A percentile compares a stretch with the other conserved stretches of the same genome.
phyloP scores from a whole-genome alignment of 2,888 invertebrate species.

The Trilocha varians region DNA sequence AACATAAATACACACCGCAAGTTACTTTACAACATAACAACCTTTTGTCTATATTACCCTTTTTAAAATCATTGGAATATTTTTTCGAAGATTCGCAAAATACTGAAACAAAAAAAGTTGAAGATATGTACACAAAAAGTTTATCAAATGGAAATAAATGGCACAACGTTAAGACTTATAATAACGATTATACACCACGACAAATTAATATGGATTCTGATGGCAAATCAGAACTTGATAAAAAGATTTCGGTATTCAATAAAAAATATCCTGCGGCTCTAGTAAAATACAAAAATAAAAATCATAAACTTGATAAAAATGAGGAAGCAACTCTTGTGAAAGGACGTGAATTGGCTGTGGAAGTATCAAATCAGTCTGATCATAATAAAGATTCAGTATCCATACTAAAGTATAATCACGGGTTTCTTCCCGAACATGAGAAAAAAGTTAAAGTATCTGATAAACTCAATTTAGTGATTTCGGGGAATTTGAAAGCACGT shows the following conservation, averaged over 20 bases:
- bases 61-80: slow-evolving; percentile 48
- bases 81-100: slow-evolving; percentile 25
- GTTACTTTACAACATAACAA: slow-evolving; percentile 25
- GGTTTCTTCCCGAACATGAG: slow-evolving; percentile 33
- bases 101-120: slow-evolving; percentile 12
- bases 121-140: slow-evolving; percentile 38
- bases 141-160: slow-evolving; percentile 45
- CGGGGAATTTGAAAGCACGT: slow-evolving; percentile 12
- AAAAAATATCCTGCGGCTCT: slow-evolving; percentile 34
- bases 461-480: slow-evolving; percentile 9
- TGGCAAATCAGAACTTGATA: slow-evolving; percentile 17
- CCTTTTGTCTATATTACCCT: slow-evolving; percentile 39
- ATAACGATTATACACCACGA: slow-evolving; percentile 45
- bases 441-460: slow-evolving; percentile 14
- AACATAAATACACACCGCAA: slow-evolving; percentile 14
- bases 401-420: slow-evolving; percentile 49
- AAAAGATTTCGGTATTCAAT: slow-evolving; percentile 24
- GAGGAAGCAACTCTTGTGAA: slow-evolving; percentile 28
- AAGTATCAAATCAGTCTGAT: slow-evolving; percentile 42
- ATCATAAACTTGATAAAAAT: slow-evolving; percentile 23
- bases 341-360: slow-evolving; percentile 36
- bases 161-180: slow-evolving; percentile 55
- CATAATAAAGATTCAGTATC: slow-evolving; percentile 32
- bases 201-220: slow-evolving; percentile 31
- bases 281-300: slow-evolving; percentile 39